Conservation (phyloP, 2,113 vertebrate species). For the Stomatorhinus ivindoensis region DNA sequence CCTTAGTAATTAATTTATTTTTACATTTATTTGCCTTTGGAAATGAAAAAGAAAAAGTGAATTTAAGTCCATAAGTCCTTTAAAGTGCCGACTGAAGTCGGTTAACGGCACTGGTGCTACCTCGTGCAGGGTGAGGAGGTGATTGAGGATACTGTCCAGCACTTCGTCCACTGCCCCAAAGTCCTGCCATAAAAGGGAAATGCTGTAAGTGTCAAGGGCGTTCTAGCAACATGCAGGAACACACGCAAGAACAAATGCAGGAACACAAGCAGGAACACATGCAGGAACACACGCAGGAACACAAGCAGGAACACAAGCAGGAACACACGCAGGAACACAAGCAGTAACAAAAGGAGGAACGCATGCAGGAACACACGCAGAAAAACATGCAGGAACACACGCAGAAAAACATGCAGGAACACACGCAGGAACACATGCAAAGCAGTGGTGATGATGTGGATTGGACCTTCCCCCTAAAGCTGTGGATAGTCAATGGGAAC, state of each 20-base stretch:
- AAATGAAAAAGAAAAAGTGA: not conserved
- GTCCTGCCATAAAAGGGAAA: conserved; percentile 62
- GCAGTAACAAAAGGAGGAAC: no score
- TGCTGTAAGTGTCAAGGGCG: not conserved
- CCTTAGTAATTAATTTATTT: not conserved
- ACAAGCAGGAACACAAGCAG: no score
- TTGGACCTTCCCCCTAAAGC: not conserved
- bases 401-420: no score
- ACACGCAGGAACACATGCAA: no score
- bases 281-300: no score
- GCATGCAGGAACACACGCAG: no score
- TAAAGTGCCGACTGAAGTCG: not conserved
- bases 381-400: no score
- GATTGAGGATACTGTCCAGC: conserved; percentile 92
- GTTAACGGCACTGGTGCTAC: conserved; percentile 50
- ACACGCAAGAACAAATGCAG: not conserved
- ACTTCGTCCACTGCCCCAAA: conserved; percentile 93
- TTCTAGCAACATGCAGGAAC: not conserved
- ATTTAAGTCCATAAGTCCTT: not conserved
- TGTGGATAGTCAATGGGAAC: not conserved
- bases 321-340: no score
- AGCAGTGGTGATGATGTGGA: not conserved
- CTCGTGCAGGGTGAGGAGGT: conserved; percentile 94
- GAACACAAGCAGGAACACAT: no score
- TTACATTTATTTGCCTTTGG: not conserved